Evolutionary conservation across 37 sponge, comb jelly and placozoan genomes (phyloP).

Genomic region (Beroe ovata): DNA sequence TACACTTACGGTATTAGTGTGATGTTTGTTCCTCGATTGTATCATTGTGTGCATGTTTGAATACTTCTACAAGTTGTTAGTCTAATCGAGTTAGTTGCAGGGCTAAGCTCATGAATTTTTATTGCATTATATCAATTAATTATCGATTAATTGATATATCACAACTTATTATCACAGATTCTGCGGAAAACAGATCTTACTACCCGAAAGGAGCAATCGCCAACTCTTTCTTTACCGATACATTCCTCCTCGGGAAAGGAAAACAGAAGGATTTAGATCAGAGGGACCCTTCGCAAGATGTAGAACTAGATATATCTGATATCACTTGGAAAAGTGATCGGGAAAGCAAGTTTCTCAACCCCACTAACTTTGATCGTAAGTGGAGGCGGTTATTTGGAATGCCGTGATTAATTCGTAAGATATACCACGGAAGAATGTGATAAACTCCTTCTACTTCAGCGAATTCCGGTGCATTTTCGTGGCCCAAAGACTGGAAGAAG

Average conservation of each 20-base stretch:
- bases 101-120: no score
- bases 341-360: constrained; percentile 4
- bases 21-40: no score
- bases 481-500: constrained; percentile 28
- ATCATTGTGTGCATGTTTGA: no score
- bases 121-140: no score
- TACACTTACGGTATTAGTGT: constrained; percentile 11
- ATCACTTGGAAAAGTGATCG: constrained; percentile 39
- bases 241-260: neutral
- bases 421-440: no score
- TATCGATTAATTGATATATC: no score
- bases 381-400: no score
- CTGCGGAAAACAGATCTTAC: neutral
- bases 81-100: no score
- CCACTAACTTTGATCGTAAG: neutral
- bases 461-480: neutral
- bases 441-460: constrained; percentile 3
- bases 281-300: neutral
- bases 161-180: no score
- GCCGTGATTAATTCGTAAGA: no score
- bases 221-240: constrained; percentile 30
- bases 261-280: neutral
- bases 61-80: no score
- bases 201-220: constrained; percentile 28
- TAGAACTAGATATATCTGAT: neutral